phyloP scores from a whole-genome alignment of 1,140 invertebrate species.

The Camponotus vicinus region DNA sequence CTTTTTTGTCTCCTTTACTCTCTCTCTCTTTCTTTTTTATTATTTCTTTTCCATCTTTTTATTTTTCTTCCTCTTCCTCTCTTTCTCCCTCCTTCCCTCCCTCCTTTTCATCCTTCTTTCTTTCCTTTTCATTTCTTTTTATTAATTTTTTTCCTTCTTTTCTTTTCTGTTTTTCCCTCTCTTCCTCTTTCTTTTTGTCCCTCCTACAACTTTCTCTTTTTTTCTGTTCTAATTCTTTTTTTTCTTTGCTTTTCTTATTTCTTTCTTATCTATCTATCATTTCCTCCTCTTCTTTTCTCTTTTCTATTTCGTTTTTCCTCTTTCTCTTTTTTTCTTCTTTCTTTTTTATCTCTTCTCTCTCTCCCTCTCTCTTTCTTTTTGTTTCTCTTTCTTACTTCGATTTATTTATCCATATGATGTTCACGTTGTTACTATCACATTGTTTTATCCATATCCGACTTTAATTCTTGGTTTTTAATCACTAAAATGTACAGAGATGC shows the following conservation, averaged over 20 bases:
- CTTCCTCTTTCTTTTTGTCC: too few relatives aligned
- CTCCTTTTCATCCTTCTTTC: too few relatives aligned
- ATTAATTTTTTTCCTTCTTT: too few relatives aligned
- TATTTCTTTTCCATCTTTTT: too few relatives aligned
- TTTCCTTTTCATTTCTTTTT: too few relatives aligned
- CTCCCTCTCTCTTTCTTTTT: too few relatives aligned
- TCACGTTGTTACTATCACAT: neutral
- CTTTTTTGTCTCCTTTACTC: neutral
- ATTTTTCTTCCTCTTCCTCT: neutral
- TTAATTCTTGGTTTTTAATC: slow-evolving; percentile 42
- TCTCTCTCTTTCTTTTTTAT: neutral
- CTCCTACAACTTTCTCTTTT: too few relatives aligned
- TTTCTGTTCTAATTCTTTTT: neutral
- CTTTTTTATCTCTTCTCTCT: too few relatives aligned
- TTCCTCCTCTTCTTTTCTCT: slow-evolving; percentile 5
- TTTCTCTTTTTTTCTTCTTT: neutral
- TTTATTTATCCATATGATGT: too few relatives aligned
- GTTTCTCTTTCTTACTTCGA: too few relatives aligned
- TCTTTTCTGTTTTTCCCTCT: too few relatives aligned
- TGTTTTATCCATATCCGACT: slow-evolving; percentile 2
- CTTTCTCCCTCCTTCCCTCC: slow-evolving; percentile 1
- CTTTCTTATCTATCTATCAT: neutral
- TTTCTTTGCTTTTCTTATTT: neutral
- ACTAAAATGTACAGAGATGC: slow-evolving; percentile 1
- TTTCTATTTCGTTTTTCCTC: neutral